These are phyloP conservation scores for Drosophila demipolita DNA, from an alignment of 2,888 invertebrate genomes.

Conservation along the genomic window DNA sequence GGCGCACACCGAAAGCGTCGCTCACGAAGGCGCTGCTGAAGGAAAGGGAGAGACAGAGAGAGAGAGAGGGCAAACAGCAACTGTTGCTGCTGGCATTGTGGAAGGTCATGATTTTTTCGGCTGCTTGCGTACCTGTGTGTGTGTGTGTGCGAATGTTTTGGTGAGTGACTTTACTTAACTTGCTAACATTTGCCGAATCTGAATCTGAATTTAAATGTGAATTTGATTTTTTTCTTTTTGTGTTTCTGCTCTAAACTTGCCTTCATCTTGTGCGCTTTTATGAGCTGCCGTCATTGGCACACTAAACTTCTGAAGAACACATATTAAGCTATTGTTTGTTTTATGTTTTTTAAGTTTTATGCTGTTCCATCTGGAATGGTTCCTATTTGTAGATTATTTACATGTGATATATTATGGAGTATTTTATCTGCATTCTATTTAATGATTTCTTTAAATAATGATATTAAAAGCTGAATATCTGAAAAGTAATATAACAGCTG, in stretches of 20 bases:
- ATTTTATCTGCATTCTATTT: neutral
- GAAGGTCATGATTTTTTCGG: constrained; percentile 83
- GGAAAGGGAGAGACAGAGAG: constrained; percentile 41
- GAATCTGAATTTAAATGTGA: constrained; percentile 47
- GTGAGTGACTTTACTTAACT: constrained; percentile 46
- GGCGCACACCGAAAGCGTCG: constrained; percentile 56
- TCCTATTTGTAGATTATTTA: neutral
- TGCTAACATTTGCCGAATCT: constrained; percentile 55
- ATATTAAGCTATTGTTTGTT: constrained; percentile 18
- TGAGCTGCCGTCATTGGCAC: constrained; percentile 21
- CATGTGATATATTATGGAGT: neutral
- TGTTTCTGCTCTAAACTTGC: constrained; percentile 29
- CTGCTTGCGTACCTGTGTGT: constrained; percentile 37
- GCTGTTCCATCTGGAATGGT: too few species aligned
- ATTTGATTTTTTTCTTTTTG: constrained; percentile 45
- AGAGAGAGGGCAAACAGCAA: constrained; percentile 50
- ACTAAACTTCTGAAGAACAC: constrained; percentile 22
- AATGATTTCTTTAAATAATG: neutral
- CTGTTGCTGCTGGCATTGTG: constrained; percentile 79
- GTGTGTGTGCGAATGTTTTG: constrained; percentile 18
- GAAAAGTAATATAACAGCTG: neutral
- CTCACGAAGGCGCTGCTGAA: constrained; percentile 54
- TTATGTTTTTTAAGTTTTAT: too few species aligned
- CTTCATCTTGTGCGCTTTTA: constrained; percentile 10
- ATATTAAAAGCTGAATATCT: neutral